A percentile compares a stretch with the other conserved stretches of the same genome.
These are phyloP conservation scores for Asarcornis scutulata DNA, from an alignment of 2,113 vertebrate genomes.

Conservation along the genomic window DNA sequence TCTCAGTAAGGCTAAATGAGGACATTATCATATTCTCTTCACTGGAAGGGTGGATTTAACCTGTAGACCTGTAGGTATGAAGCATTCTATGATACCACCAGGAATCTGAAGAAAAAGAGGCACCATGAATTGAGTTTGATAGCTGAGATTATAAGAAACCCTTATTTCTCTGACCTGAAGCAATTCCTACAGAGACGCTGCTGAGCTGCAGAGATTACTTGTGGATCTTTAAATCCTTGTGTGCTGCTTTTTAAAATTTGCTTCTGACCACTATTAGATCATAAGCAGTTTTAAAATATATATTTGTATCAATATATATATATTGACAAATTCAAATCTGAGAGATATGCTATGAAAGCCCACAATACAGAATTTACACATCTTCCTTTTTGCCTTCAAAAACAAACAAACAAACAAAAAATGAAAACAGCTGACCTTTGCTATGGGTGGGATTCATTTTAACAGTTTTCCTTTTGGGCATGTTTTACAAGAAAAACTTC, in stretches of 20 bases:
- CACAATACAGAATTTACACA: background rate
- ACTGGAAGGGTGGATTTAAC: conserved; percentile 11
- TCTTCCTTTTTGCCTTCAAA: background rate
- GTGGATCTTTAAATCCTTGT: background rate
- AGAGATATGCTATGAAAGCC: background rate
- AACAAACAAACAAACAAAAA: background rate
- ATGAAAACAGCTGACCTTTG: background rate
- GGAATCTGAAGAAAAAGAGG: background rate
- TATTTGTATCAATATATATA: background rate
- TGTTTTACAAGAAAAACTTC: background rate
- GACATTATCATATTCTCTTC: background rate
- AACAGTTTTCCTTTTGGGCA: background rate
- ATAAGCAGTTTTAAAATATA: background rate
- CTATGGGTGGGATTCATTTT: background rate
- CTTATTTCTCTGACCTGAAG: background rate
- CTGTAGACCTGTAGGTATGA: background rate
- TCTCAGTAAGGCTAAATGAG: background rate
- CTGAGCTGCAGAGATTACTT: conserved; percentile 1
- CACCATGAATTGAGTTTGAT: background rate
- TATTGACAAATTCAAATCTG: background rate
- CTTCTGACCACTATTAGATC: background rate
- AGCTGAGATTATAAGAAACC: background rate
- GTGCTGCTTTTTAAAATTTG: background rate
- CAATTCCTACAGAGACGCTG: background rate
- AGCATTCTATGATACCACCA: background rate